Evolutionary conservation across 2,113 vertebrate genomes (phyloP), one percentile per base, ranked within the genome.

Genomic region (Phocoena sinus): DNA sequence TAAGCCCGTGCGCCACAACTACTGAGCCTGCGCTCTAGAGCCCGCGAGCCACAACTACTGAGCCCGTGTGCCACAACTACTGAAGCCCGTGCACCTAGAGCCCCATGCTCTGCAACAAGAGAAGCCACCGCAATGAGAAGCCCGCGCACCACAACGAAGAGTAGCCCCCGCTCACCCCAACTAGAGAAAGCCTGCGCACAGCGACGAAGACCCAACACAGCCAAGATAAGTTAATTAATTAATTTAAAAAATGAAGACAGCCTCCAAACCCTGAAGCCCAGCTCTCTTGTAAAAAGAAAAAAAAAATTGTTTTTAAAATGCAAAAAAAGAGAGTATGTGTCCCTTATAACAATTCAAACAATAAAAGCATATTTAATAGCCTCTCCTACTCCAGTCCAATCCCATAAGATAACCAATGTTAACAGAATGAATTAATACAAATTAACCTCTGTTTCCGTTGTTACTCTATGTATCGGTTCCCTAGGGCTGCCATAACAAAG

Each of bases 1-100:
- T 50, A 33, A 76, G 28, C 4, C 28, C 0, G 10, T 0, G 5
- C 1, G 0, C 28, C 28, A 50, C 44, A 76, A 3, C 28, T 50
- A 18, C 44, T 20, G 74, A 50, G 28, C 74, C 74, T 5, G 2
- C 0, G 2, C 58, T 60, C 58, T 20, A 23, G 6, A 60, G 20
- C 58, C 58, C 58, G 8, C 3, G 58, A 7, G 18, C 58, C 58
- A 60, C 58, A 53, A 53, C 50, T 53, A 5, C 50, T 53, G 6
- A 60, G 58, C 58, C 58, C 20, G 0, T 7, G 20, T 8, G 18
- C 20, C 58, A 60, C 58, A 53, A 1, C 53, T 53, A 14, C 50
- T 50, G 50, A 50, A 50, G 50, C 50, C 50, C 14, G 14, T 50
- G 14, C 50, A 50, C 50, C 50, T 5, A 50, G 50, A 50, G 50